phyloP scores from a whole-genome alignment of 1,140 invertebrate genomes.

The Cydia amplana region DNA sequence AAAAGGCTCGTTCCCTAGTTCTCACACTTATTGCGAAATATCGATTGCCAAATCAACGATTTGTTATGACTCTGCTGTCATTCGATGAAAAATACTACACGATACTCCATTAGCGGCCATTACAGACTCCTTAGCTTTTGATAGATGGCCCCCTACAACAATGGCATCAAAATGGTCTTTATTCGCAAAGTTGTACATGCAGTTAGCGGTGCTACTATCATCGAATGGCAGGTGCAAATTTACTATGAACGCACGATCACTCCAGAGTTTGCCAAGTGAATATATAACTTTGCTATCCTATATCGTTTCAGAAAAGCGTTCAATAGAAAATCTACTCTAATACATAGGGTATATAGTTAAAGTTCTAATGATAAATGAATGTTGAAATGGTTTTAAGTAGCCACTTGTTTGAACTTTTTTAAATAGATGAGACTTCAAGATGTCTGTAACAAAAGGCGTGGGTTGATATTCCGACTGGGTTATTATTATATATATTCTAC shows the following conservation, averaged over 20 bases:
- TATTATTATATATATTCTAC: slow-evolving; percentile 8
- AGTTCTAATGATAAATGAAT: not conserved
- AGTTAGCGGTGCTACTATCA: not conserved
- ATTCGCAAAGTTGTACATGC: slow-evolving; percentile 6
- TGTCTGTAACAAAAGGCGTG: not conserved
- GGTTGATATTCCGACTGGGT: slow-evolving; percentile 12
- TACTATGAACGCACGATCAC: not conserved
- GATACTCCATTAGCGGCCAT: slow-evolving; percentile 9
- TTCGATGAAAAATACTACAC: slow-evolving; percentile 26
- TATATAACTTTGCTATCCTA: not conserved
- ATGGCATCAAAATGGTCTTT: slow-evolving; percentile 6
- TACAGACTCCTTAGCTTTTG: slow-evolving; percentile 20
- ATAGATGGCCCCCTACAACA: slow-evolving; percentile 21
- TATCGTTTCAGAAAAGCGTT: not conserved
- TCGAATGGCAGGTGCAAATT: not conserved
- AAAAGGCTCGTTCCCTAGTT: no score
- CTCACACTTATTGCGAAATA: slow-evolving; percentile 14
- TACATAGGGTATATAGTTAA: not conserved
- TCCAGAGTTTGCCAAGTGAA: not conserved
- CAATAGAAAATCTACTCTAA: not conserved
- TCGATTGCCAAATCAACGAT: slow-evolving; percentile 8
- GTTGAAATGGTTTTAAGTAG: slow-evolving; percentile 24
- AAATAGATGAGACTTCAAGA: slow-evolving; percentile 30
- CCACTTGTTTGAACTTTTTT: slow-evolving; percentile 27
- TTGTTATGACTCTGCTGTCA: slow-evolving; percentile 14